phyloP scores from a whole-genome alignment of 2,888 invertebrate species.

The Luffia ferchaultella region DNA sequence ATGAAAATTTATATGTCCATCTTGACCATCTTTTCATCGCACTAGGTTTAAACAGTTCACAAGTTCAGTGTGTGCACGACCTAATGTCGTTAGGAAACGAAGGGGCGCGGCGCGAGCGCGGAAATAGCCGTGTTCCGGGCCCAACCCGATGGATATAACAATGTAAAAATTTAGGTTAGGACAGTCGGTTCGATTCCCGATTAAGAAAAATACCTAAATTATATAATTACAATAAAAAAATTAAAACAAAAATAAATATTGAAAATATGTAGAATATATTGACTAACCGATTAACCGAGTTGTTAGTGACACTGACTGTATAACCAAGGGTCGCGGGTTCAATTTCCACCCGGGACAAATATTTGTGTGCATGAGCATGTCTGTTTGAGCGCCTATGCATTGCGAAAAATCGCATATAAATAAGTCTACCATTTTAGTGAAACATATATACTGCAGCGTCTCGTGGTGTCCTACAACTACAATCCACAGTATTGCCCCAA shows the following conservation, averaged over 20 bases:
- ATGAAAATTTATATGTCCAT: no score
- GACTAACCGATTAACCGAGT: no score
- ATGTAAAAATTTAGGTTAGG: neutral
- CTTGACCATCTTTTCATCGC: neutral
- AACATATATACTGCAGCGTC: no score
- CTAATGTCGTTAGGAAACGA: slow-evolving; percentile 2
- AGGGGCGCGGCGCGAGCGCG: neutral
- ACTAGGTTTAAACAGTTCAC: neutral
- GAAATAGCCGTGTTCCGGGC: slow-evolving; percentile 4
- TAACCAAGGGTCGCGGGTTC: no score
- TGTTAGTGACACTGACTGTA: no score
- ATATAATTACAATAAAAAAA: neutral
- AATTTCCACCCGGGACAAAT: no score
- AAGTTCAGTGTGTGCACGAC: neutral
- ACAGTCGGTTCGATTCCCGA: neutral
- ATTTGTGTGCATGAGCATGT: no score
- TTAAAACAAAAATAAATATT: neutral
- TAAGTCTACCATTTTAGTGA: no score
- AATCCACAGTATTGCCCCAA: no score
- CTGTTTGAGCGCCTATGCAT: no score
- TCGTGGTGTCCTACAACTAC: no score
- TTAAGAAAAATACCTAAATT: neutral
- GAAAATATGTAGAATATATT: neutral
- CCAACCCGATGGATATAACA: neutral
- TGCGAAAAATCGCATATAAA: no score